Evolutionary conservation across 2,888 invertebrate species (phyloP).

Genomic region (Leucophora obtusa): DNA sequence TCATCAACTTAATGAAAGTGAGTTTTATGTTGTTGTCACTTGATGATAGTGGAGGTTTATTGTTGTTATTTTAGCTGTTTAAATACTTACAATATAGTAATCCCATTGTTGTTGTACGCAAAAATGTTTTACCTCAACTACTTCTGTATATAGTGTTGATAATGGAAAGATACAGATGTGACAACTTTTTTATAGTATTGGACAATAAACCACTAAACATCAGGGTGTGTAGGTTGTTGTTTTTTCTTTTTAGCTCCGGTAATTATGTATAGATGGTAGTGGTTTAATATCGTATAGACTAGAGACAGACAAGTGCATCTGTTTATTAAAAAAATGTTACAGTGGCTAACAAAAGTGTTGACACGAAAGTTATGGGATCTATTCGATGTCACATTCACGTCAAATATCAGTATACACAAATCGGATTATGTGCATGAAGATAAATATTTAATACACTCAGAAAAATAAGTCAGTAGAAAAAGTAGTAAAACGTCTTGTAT

Average conservation of each 20-base stretch:
- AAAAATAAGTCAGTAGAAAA: too few species aligned
- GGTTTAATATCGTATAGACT: not conserved
- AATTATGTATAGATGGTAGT: constrained; percentile 12
- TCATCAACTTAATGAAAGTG: constrained; percentile 58
- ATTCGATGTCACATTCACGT: not conserved
- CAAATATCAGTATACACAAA: too few species aligned
- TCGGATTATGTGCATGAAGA: too few species aligned
- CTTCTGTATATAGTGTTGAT: constrained; percentile 1
- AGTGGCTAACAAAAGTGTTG: not conserved
- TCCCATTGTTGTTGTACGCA: constrained; percentile 42
- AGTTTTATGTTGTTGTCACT: constrained; percentile 49
- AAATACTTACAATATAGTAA: not conserved
- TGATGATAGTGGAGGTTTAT: constrained; percentile 54
- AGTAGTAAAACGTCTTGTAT: too few species aligned
- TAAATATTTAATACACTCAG: too few species aligned
- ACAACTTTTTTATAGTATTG: constrained; percentile 37
- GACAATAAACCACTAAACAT: constrained; percentile 26
- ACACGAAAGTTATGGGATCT: not conserved
- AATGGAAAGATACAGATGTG: constrained; percentile 35
- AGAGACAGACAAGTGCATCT: constrained; percentile 36
- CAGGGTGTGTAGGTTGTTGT: constrained; percentile 31
- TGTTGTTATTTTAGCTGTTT: constrained; percentile 21
- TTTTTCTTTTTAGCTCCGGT: constrained; percentile 1
- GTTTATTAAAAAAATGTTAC: not conserved
- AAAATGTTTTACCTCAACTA: constrained; percentile 42